phyloP scores from a whole-genome alignment of 2,888 invertebrate species.

The Rugalucina vietnamica region DNA sequence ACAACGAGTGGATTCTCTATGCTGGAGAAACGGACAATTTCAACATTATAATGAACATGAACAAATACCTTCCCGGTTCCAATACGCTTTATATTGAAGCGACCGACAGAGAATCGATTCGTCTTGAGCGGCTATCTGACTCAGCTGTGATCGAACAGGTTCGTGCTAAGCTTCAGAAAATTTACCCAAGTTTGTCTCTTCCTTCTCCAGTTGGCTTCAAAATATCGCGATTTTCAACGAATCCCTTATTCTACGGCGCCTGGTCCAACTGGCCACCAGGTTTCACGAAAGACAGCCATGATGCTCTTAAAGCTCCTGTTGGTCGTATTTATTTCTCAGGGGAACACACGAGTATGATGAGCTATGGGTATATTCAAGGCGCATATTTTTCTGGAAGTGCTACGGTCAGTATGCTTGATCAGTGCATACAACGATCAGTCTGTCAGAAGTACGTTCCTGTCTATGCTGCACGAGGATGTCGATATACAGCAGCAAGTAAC shows the following conservation, averaged over 20 bases:
- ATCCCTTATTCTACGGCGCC: background rate
- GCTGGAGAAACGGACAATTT: slow-evolving; percentile 2
- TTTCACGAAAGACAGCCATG: background rate
- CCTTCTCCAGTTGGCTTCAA: background rate
- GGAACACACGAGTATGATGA: background rate
- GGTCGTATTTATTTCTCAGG: background rate
- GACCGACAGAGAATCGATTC: background rate
- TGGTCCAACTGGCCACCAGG: no score
- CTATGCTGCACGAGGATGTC: background rate
- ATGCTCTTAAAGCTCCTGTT: background rate
- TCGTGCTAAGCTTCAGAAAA: background rate
- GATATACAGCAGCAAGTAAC: background rate
- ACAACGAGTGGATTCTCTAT: background rate
- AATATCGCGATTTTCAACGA: background rate
- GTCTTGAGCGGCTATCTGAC: background rate
- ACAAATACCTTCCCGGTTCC: background rate
- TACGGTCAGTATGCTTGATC: background rate
- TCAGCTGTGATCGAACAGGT: background rate
- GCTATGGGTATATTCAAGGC: background rate
- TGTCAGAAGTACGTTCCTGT: background rate
- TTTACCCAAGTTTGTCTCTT: background rate
- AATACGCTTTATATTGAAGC: background rate
- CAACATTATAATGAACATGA: background rate
- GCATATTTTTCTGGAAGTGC: background rate
- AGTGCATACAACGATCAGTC: background rate